These are phyloP conservation scores for Perizoma affinitatum DNA, from an alignment of 2,888 invertebrate species.

Conservation along the genomic window DNA sequence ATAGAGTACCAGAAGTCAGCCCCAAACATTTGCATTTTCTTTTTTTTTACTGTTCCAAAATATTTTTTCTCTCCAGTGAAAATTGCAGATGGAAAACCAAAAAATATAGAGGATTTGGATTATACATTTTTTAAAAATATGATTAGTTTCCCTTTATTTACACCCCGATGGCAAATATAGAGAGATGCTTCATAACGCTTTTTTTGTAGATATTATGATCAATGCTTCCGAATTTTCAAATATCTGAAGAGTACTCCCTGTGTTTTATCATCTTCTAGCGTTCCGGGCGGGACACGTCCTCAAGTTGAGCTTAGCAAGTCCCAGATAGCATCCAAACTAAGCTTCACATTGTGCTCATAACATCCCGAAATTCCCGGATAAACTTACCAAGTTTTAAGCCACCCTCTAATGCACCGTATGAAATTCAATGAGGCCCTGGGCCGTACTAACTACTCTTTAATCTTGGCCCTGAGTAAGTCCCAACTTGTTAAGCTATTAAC, in stretches of 20 bases:
- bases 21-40: too few relatives aligned
- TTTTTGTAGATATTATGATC: too few relatives aligned
- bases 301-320: constrained; percentile 14
- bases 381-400: constrained; percentile 40
- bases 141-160: too few relatives aligned
- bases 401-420: constrained; percentile 46
- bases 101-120: too few relatives aligned
- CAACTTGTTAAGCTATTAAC: constrained; percentile 40
- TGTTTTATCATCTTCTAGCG: background rate
- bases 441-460: constrained; percentile 9
- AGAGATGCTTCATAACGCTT: too few relatives aligned
- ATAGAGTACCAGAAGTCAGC: too few relatives aligned
- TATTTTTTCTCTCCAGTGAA: too few relatives aligned
- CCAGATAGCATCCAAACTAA: constrained; percentile 11
- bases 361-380: constrained; percentile 28
- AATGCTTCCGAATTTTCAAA: too few relatives aligned
- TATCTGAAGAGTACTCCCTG: background rate
- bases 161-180: too few relatives aligned
- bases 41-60: too few relatives aligned
- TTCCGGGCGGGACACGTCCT: background rate
- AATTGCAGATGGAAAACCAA: too few relatives aligned
- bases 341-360: constrained; percentile 25
- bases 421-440: constrained; percentile 48
- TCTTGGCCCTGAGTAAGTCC: constrained; percentile 24
- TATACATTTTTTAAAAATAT: too few relatives aligned